Evolutionary conservation across 2,888 invertebrate genomes (phyloP), one percentile per base, ranked within the genome.

Genomic region (Platycnemis pennipes): DNA sequence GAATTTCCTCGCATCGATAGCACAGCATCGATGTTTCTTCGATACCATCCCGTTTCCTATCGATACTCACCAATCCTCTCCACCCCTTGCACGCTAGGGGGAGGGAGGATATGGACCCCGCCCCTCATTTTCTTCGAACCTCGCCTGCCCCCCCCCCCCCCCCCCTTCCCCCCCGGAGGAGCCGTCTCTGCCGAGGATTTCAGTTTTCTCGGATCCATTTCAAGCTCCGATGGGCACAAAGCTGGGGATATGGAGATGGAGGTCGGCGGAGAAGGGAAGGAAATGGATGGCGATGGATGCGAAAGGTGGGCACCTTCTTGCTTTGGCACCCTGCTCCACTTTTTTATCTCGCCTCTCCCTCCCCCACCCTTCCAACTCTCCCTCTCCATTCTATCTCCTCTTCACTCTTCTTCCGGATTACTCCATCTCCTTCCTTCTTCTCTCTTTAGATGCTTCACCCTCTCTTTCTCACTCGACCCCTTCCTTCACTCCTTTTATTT

Each of bases 161-260:
- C 37, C 37, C 37, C 26, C 37, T 11, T 13, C 31, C 26, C 77
- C 37, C 22, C 37, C 63, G 26, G 26, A 8, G 7, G 26, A 22
- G 22, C 26, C n/a, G 63, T 63, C 63, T 22, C 7, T 31, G 77
- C 49, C 26, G 22, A 77, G 77, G 77, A 77, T 77, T 77, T 77
- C 77, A 77, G 77, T 77, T 77, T 77, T 77, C 77, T 37, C 77
- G 77, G 77, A 31, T 77, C 77, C 37, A 77, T 77, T 77, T 77
- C 77, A 77, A 37, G 77, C 77, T 77, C 77, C 77, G 37, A 77
- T 77, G 77, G 77, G 77, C 77, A 77, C 77, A 77, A 77, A 77
- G 77, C 37, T 31, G 37, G 49, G 77, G 26, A 31, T 8, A 8
- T 11, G 31, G 37, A 77, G 77, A 11, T 11, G 77, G 26, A 26